Percentiles rank a stretch among this genome's conserved stretches.
These are phyloP conservation scores for Plecturocebus donacophilus DNA, from an alignment of 2,113 vertebrate species.

Conservation along the genomic window DNA sequence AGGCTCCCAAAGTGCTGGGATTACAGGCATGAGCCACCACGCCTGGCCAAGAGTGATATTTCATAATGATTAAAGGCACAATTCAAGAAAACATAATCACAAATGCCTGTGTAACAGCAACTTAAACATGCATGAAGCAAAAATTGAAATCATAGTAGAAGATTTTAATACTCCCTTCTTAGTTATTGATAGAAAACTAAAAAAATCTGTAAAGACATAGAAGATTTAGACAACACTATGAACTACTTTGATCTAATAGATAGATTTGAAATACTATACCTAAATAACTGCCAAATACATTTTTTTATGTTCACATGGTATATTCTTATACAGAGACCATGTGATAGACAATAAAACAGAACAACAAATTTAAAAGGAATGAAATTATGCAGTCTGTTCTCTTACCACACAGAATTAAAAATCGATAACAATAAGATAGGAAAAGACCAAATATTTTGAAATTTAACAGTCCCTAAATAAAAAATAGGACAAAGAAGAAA, in stretches of 20 bases:
- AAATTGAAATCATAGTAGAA: not conserved
- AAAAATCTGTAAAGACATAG: not conserved
- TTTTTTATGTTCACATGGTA: not conserved
- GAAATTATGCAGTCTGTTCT: not conserved
- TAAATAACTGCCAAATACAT: not conserved
- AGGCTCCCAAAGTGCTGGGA: too few relatives aligned
- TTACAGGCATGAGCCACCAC: too few relatives aligned
- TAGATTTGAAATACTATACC: not conserved
- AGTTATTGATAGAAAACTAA: not conserved
- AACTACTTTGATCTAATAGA: not conserved
- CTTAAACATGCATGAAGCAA: slow-evolving; percentile 4
- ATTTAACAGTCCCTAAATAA: not conserved
- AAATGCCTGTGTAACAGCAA: not conserved
- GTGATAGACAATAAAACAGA: not conserved
- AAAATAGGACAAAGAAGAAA: not conserved
- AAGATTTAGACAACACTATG: not conserved
- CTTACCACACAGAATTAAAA: not conserved
- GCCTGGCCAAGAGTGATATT: not conserved
- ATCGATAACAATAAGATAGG: not conserved
- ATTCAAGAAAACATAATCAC: not conserved
- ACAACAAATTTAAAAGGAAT: not conserved
- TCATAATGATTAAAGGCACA: not conserved
- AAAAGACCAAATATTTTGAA: slow-evolving; percentile 19
- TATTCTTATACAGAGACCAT: not conserved
- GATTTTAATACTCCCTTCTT: not conserved